phyloP scores from a whole-genome alignment of 1,140 invertebrate species.

The Apocrypta bakeri region DNA sequence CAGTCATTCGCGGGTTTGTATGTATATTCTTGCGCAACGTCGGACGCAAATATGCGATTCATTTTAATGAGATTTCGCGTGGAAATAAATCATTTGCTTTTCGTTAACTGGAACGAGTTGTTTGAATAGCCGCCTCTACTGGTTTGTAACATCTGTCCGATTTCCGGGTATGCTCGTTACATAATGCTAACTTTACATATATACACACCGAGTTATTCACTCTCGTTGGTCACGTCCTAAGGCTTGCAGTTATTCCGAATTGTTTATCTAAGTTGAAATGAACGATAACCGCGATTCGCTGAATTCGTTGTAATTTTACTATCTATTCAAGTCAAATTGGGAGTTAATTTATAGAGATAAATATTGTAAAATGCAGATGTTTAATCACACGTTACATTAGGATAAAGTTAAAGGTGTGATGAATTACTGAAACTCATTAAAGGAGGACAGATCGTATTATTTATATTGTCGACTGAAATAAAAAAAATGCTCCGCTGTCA shows the following conservation, averaged over 20 bases:
- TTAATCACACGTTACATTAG: neutral
- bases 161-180: neutral
- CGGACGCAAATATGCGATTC: neutral
- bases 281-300: neutral
- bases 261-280: neutral
- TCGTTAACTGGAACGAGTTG: neutral
- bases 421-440: neutral
- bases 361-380: neutral
- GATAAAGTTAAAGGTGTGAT: neutral
- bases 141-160: neutral
- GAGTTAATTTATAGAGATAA: neutral
- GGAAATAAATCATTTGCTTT: neutral
- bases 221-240: neutral
- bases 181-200: neutral
- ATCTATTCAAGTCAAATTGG: neutral
- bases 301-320: neutral
- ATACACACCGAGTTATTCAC: neutral
- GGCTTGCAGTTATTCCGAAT: neutral
- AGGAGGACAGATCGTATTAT: neutral
- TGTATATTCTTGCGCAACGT: neutral
- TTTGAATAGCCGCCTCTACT: neutral
- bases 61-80: neutral
- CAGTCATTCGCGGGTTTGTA: neutral
- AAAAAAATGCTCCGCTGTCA: too few relatives aligned
- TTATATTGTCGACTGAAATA: neutral